phyloP scores from a whole-genome alignment of 2,888 invertebrate genomes.

The Pristionchus arcanus region DNA sequence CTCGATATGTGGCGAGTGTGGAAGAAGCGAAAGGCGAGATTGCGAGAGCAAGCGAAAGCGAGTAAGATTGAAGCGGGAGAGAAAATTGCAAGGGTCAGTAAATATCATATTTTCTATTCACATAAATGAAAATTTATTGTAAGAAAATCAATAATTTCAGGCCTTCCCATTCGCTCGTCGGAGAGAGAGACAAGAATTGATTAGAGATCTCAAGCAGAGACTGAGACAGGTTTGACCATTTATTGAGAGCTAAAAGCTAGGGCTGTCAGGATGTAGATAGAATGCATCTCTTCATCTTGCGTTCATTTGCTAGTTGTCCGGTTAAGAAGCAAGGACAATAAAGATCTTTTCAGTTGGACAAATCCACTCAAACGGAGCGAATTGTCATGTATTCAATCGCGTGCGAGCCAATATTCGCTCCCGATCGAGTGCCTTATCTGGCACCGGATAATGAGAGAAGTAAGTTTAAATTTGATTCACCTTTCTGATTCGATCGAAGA shows the following conservation, averaged over 20 bases:
- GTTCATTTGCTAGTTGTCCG: not conserved
- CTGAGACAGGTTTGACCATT: conserved; percentile 56
- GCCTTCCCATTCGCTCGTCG: conserved; percentile 67
- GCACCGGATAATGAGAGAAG: conserved; percentile 31
- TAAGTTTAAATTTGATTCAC: not conserved
- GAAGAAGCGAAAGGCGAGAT: conserved; percentile 69
- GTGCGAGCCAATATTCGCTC: conserved; percentile 55
- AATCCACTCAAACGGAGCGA: conserved; percentile 68
- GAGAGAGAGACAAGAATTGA: conserved; percentile 64
- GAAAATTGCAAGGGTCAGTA: conserved; percentile 29
- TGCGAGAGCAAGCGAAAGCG: conserved; percentile 58
- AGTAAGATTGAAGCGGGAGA: conserved; percentile 37
- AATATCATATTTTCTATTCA: not conserved
- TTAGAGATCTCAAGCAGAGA: conserved; percentile 66
- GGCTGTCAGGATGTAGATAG: too few species aligned
- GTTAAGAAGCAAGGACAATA: too few species aligned
- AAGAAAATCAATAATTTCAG: conserved; percentile 53
- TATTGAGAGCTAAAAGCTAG: too few species aligned
- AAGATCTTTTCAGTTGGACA: conserved; percentile 59
- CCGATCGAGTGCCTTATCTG: conserved; percentile 52
- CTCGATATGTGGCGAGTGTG: conserved; percentile 77
- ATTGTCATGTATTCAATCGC: conserved; percentile 37
- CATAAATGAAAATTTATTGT: not conserved
- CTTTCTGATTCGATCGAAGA: too few species aligned
- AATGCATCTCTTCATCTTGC: not conserved